These are phyloP conservation scores for Rhamphomyia laevipes DNA, from an alignment of 2,888 invertebrate species.

Conservation along the genomic window DNA sequence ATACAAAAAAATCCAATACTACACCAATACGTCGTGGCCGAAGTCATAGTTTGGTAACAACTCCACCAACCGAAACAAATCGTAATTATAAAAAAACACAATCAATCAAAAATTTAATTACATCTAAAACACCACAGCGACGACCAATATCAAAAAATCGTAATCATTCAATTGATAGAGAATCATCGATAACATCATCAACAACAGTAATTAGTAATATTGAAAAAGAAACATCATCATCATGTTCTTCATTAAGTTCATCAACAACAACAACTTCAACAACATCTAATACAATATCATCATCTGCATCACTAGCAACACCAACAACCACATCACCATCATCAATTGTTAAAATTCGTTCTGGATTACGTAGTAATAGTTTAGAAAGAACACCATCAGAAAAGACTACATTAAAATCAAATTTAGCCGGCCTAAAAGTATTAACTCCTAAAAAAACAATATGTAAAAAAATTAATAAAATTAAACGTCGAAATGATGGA, in stretches of 20 bases:
- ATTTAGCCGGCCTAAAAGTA: too few relatives aligned
- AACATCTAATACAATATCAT: background rate
- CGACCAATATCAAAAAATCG: too few relatives aligned
- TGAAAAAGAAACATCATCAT: too few relatives aligned
- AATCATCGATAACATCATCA: background rate
- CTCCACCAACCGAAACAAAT: background rate
- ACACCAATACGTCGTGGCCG: background rate
- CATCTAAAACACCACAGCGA: too few relatives aligned
- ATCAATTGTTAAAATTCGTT: constrained; percentile 12
- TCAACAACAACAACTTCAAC: background rate
- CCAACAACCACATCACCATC: constrained; percentile 13
- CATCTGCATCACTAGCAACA: constrained; percentile 5
- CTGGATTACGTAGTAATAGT: constrained; percentile 17
- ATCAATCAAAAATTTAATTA: too few relatives aligned
- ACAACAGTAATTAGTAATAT: background rate
- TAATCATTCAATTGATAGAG: too few relatives aligned
- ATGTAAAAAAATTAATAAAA: too few relatives aligned
- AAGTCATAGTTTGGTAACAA: background rate
- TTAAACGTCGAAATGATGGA: background rate
- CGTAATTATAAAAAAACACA: too few relatives aligned
- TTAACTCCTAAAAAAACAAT: too few relatives aligned
- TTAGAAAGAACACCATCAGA: constrained; percentile 14
- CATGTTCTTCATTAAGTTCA: too few relatives aligned
- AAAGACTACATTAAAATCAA: constrained; percentile 5
- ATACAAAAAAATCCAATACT: background rate